Conservation (phyloP, 1,140 invertebrate genomes). For the Caenorhabditis briggsae region DNA sequence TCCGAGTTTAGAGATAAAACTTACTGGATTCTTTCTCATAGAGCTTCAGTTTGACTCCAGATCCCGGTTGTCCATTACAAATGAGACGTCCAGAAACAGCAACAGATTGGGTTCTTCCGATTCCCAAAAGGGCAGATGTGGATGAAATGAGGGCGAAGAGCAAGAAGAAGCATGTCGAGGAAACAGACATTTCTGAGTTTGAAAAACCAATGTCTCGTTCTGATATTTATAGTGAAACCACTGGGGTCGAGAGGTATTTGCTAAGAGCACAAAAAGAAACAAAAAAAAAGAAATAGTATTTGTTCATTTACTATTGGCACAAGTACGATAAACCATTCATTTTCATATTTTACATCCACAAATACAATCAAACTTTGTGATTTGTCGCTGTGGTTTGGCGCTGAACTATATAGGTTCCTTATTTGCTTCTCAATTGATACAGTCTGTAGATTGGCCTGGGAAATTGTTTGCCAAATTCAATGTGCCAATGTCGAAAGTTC, state of each 20-base stretch:
- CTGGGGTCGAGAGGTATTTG: background rate
- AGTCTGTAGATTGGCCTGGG: conserved; percentile 72
- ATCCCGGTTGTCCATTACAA: conserved; percentile 72
- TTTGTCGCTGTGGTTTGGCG: conserved; percentile 21
- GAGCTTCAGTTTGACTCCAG: conserved; percentile 73
- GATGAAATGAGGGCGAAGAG: conserved; percentile 47
- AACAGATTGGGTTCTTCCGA: conserved; percentile 65
- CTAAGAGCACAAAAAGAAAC: conserved; percentile 1
- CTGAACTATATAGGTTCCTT: conserved; percentile 41
- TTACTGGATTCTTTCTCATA: conserved; percentile 71
- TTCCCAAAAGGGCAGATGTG: conserved; percentile 51
- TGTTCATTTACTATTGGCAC: conserved; percentile 47
- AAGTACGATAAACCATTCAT: conserved; percentile 50
- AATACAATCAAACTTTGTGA: conserved; percentile 20
- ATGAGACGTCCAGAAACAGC: conserved; percentile 72
- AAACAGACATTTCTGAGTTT: conserved; percentile 4
- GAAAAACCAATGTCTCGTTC: background rate
- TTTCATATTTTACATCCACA: conserved; percentile 23
- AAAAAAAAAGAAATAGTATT: background rate
- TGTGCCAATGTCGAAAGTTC: conserved; percentile 71
- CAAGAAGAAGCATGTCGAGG: conserved; percentile 37
- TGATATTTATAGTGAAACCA: conserved; percentile 39
- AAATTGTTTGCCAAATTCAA: conserved; percentile 73
- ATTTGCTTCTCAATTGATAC: conserved; percentile 67
- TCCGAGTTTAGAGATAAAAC: background rate